Conservation (phyloP, 2,888 invertebrate genomes). For the Apodemia hepburni region DNA sequence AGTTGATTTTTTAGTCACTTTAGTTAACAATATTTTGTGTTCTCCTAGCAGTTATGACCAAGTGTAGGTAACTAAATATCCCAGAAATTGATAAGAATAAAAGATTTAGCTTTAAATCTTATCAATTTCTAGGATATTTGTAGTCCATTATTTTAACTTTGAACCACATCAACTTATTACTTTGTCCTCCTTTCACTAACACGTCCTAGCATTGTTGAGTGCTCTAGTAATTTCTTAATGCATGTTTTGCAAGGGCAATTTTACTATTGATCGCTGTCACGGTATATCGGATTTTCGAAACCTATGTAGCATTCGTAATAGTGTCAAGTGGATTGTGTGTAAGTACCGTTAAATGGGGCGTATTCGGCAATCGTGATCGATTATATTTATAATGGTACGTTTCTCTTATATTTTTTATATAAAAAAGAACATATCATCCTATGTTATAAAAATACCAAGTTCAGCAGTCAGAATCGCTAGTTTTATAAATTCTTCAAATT, state of each 20-base stretch:
- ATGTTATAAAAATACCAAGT: no score
- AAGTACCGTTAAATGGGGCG: conserved; percentile 36
- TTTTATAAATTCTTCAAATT: neutral
- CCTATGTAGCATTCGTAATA: conserved; percentile 33
- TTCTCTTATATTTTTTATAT: neutral
- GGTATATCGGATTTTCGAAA: conserved; percentile 41
- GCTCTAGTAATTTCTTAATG: conserved; percentile 45
- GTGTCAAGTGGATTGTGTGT: conserved; percentile 34
- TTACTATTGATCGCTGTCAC: conserved; percentile 47
- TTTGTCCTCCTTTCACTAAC: conserved; percentile 53
- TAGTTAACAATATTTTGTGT: no score
- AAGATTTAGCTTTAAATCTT: neutral
- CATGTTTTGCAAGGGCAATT: conserved; percentile 54
- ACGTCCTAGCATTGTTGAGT: conserved; percentile 40
- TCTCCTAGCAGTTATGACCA: no score
- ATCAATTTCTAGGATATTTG: neutral
- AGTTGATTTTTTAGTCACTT: no score
- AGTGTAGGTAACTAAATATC: no score
- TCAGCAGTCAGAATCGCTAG: no score
- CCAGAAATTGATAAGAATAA: no score
- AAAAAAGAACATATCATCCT: no score
- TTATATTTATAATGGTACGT: conserved; percentile 7
- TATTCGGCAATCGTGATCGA: conserved; percentile 32
- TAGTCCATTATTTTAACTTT: neutral
- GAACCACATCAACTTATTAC: conserved; percentile 3